Base-by-base conservation (phyloP, 2,888 invertebrate species). In the Meganola albula region DNA sequence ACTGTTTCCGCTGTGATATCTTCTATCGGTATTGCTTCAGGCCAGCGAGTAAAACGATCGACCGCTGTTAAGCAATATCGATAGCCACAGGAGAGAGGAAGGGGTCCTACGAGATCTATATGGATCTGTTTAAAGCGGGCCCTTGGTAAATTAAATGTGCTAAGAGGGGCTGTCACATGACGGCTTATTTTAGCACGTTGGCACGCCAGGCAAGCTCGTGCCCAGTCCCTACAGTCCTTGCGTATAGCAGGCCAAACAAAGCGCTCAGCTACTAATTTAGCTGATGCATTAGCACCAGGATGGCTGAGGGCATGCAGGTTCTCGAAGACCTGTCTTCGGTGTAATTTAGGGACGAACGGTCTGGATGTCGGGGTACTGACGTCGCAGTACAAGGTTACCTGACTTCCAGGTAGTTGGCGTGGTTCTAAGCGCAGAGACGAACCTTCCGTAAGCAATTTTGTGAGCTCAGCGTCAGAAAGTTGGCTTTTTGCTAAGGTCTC, bases 181-280 rank as follows among this genome's bases (percentile, higher is more conserved):
- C 65, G 42, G 2, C 31, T 35, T 2, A 71, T 40, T 29, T 74
- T 74, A 0, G 50, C 11, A 3, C 46, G 45, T 34, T 75, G 74
- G 23, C 73, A 75, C 1, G 40, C 20, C 2, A 58, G 31, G 33
- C 69, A 72, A 0, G 34, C 24, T 1, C 38, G 37, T 2, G 60
- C 37, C 67, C 68, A 74, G 0, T 41, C 35, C 0, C 54, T 16
- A 20, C 57, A 61, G 35, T 74, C 63, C 8, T 39, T 45, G 1
- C 62, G 49, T 3, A 74, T 53, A 1, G 34, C 34, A 8, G 66
- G 67, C 72, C 74, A 74, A 0, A 73, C 60, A 24, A 48, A 74
- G 1, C 63, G 56, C 18, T 63, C 27, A 0, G 59, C 32, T 2
- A 76, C 44, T 2, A 53, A 32, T 21, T 27, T 67, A 2, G 34